Evolutionary conservation across 1,140 invertebrate genomes (phyloP), one percentile per base, ranked within the genome.

Genomic region (Macrocentrus cingulum): DNA sequence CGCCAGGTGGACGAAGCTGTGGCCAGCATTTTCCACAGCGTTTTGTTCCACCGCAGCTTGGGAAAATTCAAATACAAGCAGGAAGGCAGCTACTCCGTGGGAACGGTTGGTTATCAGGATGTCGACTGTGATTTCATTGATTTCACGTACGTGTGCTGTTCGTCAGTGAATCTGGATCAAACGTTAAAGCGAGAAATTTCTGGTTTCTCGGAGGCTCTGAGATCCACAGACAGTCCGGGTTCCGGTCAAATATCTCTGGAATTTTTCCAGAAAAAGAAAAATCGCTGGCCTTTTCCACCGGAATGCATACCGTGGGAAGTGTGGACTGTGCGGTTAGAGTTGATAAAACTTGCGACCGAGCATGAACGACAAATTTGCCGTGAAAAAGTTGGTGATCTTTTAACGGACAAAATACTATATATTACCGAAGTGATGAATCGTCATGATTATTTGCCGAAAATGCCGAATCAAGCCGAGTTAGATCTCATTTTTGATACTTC

Each of bases 101-200:
- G 95, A 22, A 96, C 94, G 1, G 86, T 98, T 19, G 95, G 95
- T 44, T 95, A 95, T 69, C 90, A 92, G 63, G 96, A 98, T 81
- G 91, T 97, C 7, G 92, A 97, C 72, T 98, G 96, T 82, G 92
- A 98, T 80, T 97, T 96, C 74, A 92, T 99, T 62, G 95, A 98
- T 79, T 91, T 97, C 67, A 97, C 95, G 22, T 98, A 98, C 79
- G 95, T 97, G 1, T 93, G 94, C 75, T 95, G 93, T 80, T 88
- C 91, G 46, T 97, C 94, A 1, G 81, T 86, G 1, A 84, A 84
- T 44, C 81, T 98, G 1, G 87, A 90, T 45, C 81, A 85, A 34
- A 85, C 81, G 36, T 79, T 98, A 4, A 91, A 90, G 66, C 82
- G 85, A 48, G 91, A 95, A 69, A 91, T 97, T 54, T 87, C 87